phyloP scores from a whole-genome alignment of 2,113 vertebrate species.

The Spermophilus dauricus region DNA sequence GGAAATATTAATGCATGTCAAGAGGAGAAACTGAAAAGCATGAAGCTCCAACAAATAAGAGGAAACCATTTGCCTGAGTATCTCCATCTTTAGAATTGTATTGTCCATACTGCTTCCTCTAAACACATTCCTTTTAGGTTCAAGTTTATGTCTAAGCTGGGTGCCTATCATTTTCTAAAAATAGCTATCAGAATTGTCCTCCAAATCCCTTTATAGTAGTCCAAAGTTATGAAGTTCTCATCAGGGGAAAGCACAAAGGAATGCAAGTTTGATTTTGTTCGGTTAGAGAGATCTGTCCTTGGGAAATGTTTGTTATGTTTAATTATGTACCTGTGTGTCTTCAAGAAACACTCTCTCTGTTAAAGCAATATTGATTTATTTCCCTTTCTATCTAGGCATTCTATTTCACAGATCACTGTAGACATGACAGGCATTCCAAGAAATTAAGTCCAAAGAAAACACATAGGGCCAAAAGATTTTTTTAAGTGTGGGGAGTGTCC shows the following conservation, averaged over 20 bases:
- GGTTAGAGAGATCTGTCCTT: constrained; percentile 73
- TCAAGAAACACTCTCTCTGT: constrained; percentile 59
- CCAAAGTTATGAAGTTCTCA: constrained; percentile 64
- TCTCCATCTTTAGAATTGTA: background rate
- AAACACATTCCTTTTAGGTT: background rate
- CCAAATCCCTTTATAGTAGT: constrained; percentile 44
- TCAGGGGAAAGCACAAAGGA: constrained; percentile 54
- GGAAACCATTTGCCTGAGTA: background rate
- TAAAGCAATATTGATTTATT: constrained; percentile 78
- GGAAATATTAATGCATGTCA: background rate
- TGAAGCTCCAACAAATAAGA: background rate
- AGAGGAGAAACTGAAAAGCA: background rate
- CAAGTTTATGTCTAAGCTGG: background rate
- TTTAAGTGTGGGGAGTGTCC: rapidly evolving
- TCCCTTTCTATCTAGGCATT: constrained; percentile 48
- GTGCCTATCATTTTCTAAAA: constrained; percentile 61
- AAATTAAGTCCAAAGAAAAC: constrained; percentile 46
- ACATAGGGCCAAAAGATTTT: background rate
- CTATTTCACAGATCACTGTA: constrained; percentile 52
- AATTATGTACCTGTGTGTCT: constrained; percentile 75
- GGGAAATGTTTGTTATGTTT: constrained; percentile 81
- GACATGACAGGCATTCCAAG: constrained; percentile 38
- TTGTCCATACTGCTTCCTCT: background rate
- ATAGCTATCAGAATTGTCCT: constrained; percentile 51
- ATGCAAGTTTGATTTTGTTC: constrained; percentile 71